Conservation (phyloP, 1,140 invertebrate genomes). For the Anadara kagoshimensis region DNA sequence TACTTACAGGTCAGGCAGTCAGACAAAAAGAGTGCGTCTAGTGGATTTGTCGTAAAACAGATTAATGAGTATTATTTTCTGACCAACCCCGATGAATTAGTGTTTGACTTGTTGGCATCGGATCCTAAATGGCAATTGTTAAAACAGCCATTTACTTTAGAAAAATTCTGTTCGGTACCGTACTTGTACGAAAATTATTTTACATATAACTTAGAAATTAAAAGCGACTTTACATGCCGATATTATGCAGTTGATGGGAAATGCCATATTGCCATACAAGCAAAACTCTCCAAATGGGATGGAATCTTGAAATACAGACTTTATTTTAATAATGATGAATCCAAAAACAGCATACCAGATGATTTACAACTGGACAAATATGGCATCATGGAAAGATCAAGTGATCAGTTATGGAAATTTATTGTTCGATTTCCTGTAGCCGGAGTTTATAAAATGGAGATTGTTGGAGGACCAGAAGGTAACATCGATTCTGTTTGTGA, state of each 20-base stretch:
- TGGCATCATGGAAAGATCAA: conserved; percentile 5
- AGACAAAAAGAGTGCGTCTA: too few species aligned
- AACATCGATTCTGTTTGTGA: conserved; percentile 16
- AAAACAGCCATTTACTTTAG: conserved; percentile 27
- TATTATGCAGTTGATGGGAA: conserved; percentile 6
- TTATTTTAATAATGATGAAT: conserved; percentile 7
- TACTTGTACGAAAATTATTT: conserved; percentile 43
- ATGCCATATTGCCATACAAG: background rate
- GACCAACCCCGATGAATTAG: conserved; percentile 46
- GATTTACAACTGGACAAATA: background rate
- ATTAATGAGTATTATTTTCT: conserved; percentile 52
- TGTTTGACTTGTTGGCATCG: conserved; percentile 40
- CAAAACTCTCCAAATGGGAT: background rate
- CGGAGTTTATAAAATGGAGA: conserved; percentile 21
- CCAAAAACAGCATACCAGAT: background rate
- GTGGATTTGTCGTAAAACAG: conserved; percentile 19
- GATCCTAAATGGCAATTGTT: conserved; percentile 47
- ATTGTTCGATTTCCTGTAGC: conserved; percentile 14
- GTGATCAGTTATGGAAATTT: conserved; percentile 8
- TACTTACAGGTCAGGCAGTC: too few species aligned
- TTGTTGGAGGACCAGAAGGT: conserved; percentile 1
- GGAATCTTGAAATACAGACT: background rate
- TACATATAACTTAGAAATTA: conserved; percentile 9
- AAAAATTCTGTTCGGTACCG: conserved; percentile 40
- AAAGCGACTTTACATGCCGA: background rate